Conservation (phyloP, 2,888 invertebrate genomes). For the Axea sp. region DNA sequence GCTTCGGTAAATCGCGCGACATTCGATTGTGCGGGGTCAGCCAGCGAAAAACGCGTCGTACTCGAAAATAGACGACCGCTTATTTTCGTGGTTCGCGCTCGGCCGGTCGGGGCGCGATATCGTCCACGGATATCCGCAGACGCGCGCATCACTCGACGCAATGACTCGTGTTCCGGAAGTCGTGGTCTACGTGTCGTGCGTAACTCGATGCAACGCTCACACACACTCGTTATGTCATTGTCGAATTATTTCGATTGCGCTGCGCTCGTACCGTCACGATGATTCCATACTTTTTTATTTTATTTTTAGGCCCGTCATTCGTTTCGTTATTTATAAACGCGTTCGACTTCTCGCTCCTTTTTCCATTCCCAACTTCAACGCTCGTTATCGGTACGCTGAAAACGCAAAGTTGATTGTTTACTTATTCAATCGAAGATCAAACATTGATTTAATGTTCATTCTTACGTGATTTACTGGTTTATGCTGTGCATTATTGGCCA, state of each 20-base stretch:
- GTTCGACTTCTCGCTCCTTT: no score
- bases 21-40: constrained; percentile 44
- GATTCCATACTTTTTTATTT: neutral
- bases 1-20: constrained; percentile 8
- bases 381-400: no score
- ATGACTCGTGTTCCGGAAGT: constrained; percentile 58
- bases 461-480: no score
- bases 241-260: constrained; percentile 40
- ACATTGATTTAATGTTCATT: no score
- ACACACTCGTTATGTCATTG: constrained; percentile 45
- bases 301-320: no score
- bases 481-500: no score
- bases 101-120: constrained; percentile 25
- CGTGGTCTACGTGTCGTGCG: constrained; percentile 53
- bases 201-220: constrained; percentile 35
- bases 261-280: neutral
- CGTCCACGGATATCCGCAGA: constrained; percentile 58
- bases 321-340: neutral
- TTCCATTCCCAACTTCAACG: no score
- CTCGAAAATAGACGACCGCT: constrained; percentile 46
- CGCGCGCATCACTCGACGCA: constrained; percentile 48
- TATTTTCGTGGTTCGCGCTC: constrained; percentile 32
- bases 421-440: no score
- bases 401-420: no score
- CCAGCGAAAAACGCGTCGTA: constrained; percentile 14